Conservation (phyloP, 2,888 invertebrate genomes). For the Drosophila emarginata region DNA sequence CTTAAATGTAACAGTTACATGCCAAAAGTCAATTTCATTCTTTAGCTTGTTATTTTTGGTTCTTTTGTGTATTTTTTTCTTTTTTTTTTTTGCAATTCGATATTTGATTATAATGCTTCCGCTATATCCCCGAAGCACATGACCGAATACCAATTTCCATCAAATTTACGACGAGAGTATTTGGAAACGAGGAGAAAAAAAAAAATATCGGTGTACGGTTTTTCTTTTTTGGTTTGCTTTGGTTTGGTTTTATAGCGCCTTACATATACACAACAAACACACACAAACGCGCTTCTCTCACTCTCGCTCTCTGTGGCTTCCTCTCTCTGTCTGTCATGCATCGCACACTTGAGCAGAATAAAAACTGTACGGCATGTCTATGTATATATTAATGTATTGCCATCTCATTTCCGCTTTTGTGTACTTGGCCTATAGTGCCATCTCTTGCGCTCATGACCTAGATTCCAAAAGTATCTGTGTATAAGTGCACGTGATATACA, state of each 20-base stretch:
- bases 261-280: conserved; percentile 18
- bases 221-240: conserved; percentile 17
- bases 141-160: conserved; percentile 20
- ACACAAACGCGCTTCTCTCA: conserved; percentile 10
- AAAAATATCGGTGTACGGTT: not conserved
- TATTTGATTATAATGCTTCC: conserved; percentile 17
- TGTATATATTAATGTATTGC: conserved; percentile 62
- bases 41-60: not conserved
- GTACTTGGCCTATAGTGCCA: conserved; percentile 78
- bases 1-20: not conserved
- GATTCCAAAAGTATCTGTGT: conserved; percentile 73
- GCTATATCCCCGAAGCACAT: conserved; percentile 1
- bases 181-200: not conserved
- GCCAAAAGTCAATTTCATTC: not conserved
- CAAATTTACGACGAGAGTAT: conserved; percentile 6
- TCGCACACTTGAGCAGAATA: conserved; percentile 27
- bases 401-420: conserved; percentile 80
- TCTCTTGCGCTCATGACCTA: conserved; percentile 83
- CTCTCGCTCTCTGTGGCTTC: not conserved
- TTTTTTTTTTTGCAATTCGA: conserved; percentile 5
- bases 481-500: conserved; percentile 73
- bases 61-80: not conserved
- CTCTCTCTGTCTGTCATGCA: conserved; percentile 5
- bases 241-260: conserved; percentile 10
- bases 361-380: conserved; percentile 38